phyloP scores from a whole-genome alignment of 2,113 vertebrate genomes.

The Callipepla squamata region DNA sequence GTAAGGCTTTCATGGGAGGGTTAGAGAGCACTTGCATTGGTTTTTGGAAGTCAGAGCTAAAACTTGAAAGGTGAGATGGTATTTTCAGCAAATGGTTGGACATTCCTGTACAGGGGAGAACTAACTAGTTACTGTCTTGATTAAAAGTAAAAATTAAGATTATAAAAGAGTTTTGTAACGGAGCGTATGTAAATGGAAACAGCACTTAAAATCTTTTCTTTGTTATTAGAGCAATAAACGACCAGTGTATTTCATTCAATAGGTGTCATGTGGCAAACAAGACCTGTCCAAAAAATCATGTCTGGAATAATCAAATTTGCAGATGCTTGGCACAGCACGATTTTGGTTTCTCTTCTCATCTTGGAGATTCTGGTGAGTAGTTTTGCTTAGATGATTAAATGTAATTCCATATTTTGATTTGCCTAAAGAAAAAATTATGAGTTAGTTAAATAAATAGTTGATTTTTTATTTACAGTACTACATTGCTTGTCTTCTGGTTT shows the following conservation, averaged over 20 bases:
- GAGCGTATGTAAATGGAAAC: background rate
- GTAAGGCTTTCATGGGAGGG: background rate
- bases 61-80: background rate
- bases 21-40: background rate
- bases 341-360: constrained; percentile 76
- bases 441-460: background rate
- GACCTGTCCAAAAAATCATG: constrained; percentile 88
- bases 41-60: background rate
- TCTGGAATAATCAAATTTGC: constrained; percentile 89
- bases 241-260: constrained; percentile 2
- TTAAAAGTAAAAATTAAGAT: background rate
- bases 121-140: background rate
- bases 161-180: background rate
- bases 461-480: background rate
- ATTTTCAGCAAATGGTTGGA: background rate
- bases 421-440: background rate
- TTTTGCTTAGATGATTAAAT: background rate
- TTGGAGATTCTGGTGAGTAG: constrained; percentile 81
- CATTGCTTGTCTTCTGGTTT: background rate
- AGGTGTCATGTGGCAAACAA: constrained; percentile 90
- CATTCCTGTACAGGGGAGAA: background rate
- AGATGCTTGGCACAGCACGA: constrained; percentile 85
- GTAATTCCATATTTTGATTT: background rate
- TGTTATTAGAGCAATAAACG: background rate
- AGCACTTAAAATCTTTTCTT: background rate